A percentile compares a stretch with the other conserved stretches of the same genome.
Evolutionary conservation across 1,140 invertebrate genomes (phyloP).

Genomic region (Drosophila navojoa): DNA sequence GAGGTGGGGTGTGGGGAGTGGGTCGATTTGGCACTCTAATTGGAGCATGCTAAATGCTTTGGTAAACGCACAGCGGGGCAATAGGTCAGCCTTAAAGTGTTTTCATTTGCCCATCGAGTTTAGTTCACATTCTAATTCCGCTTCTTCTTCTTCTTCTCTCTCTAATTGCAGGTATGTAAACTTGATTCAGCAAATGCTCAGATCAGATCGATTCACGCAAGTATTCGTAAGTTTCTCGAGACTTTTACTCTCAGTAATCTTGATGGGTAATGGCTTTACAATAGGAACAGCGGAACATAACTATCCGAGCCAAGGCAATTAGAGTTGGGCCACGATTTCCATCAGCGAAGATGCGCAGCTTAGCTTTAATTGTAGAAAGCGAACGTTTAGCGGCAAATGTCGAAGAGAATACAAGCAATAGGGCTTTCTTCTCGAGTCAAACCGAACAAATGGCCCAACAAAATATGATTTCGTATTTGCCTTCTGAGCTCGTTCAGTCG

Average conservation of each 20-base stretch:
- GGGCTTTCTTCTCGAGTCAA: conserved; percentile 37
- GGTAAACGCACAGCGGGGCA: conserved; percentile 20
- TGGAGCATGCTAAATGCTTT: conserved; percentile 47
- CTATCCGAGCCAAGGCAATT: conserved; percentile 26
- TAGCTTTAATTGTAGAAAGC: conserved; percentile 73
- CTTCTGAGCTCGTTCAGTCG: conserved; percentile 56
- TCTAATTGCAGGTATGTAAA: conserved; percentile 39
- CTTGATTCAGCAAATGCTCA: background rate
- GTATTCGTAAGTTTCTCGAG: conserved; percentile 16
- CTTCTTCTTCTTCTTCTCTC: conserved; percentile 5
- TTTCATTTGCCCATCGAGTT: conserved; percentile 15
- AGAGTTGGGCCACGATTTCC: conserved; percentile 8
- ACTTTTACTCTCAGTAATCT: conserved; percentile 41
- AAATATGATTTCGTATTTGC: conserved; percentile 69
- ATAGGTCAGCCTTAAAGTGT: conserved; percentile 30
- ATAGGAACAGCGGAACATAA: conserved; percentile 19
- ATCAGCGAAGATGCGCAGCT: conserved; percentile 46
- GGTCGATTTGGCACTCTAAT: conserved; percentile 49
- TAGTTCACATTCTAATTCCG: conserved; percentile 20
- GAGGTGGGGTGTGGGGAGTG: background rate
- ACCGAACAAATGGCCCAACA: conserved; percentile 20
- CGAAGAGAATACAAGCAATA: conserved; percentile 74
- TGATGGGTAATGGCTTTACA: conserved; percentile 31
- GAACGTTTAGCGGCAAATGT: conserved; percentile 2
- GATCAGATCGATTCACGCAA: conserved; percentile 15